phyloP scores from a whole-genome alignment of 2,888 invertebrate species.

The Drosophila kanekoi region DNA sequence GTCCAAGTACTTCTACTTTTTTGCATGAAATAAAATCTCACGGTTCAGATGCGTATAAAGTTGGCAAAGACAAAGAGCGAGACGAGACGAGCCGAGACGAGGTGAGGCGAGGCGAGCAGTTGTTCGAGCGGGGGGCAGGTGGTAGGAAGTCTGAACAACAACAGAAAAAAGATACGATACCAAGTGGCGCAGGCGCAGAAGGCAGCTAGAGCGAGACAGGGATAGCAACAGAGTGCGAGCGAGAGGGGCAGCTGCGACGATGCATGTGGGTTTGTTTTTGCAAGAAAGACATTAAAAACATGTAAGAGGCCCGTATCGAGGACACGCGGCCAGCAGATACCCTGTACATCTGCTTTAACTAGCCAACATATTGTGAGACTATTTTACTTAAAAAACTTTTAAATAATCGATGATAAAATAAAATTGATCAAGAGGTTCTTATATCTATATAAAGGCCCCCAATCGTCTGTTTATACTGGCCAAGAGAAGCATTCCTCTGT shows the following conservation, averaged over 20 bases:
- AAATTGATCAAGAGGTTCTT: no score
- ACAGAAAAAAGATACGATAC: slow-evolving; percentile 44
- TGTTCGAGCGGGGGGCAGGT: slow-evolving; percentile 59
- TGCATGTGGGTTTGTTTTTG: slow-evolving; percentile 75
- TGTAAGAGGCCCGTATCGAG: background rate
- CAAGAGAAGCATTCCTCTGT: background rate
- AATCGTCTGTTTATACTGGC: no score
- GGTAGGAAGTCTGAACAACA: slow-evolving; percentile 72
- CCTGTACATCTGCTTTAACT: background rate
- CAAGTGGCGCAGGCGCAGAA: slow-evolving; percentile 37
- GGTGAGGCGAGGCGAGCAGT: background rate
- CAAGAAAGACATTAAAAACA: slow-evolving; percentile 60
- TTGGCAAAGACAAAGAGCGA: slow-evolving; percentile 59
- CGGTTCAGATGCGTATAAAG: slow-evolving; percentile 80
- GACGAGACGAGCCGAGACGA: slow-evolving; percentile 15
- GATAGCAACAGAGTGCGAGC: slow-evolving; percentile 2
- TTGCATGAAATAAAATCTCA: slow-evolving; percentile 80
- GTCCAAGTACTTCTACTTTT: slow-evolving; percentile 76
- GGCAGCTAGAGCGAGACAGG: slow-evolving; percentile 5
- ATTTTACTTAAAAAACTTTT: no score
- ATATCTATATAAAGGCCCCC: no score
- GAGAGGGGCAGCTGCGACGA: slow-evolving; percentile 31
- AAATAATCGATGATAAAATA: no score
- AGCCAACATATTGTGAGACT: no score
- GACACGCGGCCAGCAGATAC: background rate